Conservation (phyloP, 2,113 vertebrate genomes). For the Pelobates fuscus region DNA sequence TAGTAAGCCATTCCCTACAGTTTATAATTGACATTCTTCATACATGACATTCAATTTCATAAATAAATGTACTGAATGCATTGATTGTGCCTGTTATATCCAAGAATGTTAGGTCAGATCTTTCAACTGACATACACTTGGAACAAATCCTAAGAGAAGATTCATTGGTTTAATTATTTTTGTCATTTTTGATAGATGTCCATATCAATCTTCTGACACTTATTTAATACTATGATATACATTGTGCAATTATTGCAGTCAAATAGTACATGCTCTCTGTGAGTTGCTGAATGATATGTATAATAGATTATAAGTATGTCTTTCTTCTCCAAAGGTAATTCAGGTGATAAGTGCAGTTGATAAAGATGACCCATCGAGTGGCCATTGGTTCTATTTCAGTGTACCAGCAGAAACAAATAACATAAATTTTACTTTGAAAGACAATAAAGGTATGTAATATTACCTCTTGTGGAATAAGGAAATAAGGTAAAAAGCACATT, state of each 20-base stretch:
- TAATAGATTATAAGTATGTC: neutral
- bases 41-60: neutral
- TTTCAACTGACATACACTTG: neutral
- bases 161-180: conserved; percentile 2
- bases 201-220: neutral
- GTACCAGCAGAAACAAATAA: conserved; percentile 81
- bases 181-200: neutral
- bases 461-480: neutral
- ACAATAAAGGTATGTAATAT: conserved; percentile 85
- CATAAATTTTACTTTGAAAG: conserved; percentile 90
- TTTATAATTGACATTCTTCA: neutral
- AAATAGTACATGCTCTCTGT: neutral
- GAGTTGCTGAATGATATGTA: neutral
- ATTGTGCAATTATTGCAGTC: neutral
- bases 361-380: conserved; percentile 86
- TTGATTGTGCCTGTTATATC: neutral
- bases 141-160: neutral
- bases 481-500: no score
- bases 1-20: neutral
- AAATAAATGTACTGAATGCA: neutral
- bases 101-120: neutral
- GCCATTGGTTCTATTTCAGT: conserved; percentile 90
- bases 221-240: neutral
- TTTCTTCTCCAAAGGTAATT: conserved; percentile 75
- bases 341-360: conserved; percentile 95